phyloP scores from a whole-genome alignment of 2,113 vertebrate species.

The Bothrops jararaca region DNA sequence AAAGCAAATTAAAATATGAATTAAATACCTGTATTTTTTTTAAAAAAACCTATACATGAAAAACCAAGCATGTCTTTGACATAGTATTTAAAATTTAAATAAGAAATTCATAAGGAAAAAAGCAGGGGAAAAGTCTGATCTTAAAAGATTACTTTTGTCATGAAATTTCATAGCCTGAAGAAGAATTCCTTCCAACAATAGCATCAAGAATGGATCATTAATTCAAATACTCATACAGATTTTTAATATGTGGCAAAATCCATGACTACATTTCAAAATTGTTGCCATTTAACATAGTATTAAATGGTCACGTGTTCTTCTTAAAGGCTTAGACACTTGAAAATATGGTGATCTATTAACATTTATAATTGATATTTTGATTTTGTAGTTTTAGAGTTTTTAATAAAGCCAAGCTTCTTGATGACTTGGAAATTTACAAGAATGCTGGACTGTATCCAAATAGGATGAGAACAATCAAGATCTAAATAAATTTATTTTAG shows the following conservation, averaged over 20 bases:
- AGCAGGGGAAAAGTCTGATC: background rate
- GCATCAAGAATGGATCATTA: background rate
- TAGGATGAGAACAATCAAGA: background rate
- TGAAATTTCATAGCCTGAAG: background rate
- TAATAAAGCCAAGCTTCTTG: background rate
- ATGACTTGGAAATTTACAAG: background rate
- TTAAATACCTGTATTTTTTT: background rate
- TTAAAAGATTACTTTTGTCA: background rate
- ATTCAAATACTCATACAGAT: background rate
- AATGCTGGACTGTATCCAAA: background rate
- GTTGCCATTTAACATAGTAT: background rate
- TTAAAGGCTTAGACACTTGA: background rate
- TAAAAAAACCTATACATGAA: background rate
- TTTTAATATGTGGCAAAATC: background rate
- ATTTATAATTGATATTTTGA: background rate
- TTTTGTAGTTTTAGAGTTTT: background rate
- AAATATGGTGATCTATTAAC: background rate
- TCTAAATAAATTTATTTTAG: background rate
- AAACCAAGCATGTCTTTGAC: background rate
- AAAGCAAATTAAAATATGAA: background rate
- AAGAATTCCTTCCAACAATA: background rate
- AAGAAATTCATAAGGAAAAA: background rate
- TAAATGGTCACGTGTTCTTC: background rate
- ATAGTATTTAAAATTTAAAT: background rate
- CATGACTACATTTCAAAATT: background rate